Conservation (phyloP, 2,888 invertebrate species). For the Drosophila setosimentum region DNA sequence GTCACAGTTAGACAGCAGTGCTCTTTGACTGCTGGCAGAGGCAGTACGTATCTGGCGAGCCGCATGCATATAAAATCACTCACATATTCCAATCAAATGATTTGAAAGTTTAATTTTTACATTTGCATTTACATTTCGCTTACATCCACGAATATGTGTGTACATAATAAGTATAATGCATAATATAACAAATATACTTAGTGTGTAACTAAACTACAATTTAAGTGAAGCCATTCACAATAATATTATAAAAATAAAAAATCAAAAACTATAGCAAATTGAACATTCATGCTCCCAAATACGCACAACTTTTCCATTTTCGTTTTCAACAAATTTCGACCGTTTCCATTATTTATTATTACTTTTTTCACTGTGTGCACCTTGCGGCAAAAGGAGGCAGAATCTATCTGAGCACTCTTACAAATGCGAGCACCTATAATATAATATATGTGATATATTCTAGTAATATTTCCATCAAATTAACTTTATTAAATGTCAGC, state of each 20-base stretch:
- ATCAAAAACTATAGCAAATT: too few relatives aligned
- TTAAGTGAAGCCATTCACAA: background rate
- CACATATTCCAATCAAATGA: slow-evolving; percentile 27
- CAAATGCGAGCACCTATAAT: background rate
- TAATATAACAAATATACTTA: background rate
- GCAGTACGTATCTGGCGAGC: slow-evolving; percentile 21
- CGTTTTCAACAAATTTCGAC: too few relatives aligned
- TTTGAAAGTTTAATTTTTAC: slow-evolving; percentile 17
- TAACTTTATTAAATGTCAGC: background rate
- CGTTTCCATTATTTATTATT: background rate
- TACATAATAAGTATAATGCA: slow-evolving; percentile 1
- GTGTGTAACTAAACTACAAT: background rate
- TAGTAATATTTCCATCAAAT: background rate
- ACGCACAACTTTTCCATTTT: too few relatives aligned
- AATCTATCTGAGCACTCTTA: background rate
- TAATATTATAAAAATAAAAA: background rate
- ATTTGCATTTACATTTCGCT: slow-evolving; percentile 13
- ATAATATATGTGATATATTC: background rate
- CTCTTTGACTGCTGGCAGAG: background rate
- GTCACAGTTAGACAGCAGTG: slow-evolving; percentile 22
- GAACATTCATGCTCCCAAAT: too few relatives aligned
- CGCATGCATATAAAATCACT: slow-evolving; percentile 33
- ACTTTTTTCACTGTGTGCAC: background rate
- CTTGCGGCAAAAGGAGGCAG: background rate
- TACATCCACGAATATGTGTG: background rate